A percentile compares a stretch with the other conserved stretches of the same genome.
These are phyloP conservation scores for Vultur gryphus DNA, from an alignment of 2,797 vertebrate species.

Conservation along the genomic window DNA sequence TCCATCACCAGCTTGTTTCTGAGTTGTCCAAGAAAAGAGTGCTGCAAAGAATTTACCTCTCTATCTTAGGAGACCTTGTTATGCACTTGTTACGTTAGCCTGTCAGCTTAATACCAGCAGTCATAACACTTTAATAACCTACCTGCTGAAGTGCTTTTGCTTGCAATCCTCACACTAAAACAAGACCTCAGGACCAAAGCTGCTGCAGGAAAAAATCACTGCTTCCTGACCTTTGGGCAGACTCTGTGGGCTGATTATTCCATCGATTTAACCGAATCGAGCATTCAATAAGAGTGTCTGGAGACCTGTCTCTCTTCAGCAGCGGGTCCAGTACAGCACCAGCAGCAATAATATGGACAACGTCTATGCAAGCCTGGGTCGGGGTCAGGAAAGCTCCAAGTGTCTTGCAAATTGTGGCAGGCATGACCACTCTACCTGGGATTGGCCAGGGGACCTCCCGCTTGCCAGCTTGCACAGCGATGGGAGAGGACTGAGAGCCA, in stretches of 20 bases:
- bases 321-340: not conserved
- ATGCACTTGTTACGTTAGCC: not conserved
- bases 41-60: not conserved
- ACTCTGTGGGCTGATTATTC: conserved; percentile 16
- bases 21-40: not conserved
- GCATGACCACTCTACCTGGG: accelerated
- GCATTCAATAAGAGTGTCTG: not conserved
- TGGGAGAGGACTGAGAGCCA: not conserved
- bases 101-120: conserved; percentile 3
- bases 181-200: not conserved
- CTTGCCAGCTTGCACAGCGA: accelerated
- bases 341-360: not conserved
- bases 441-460: accelerated
- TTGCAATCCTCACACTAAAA: not conserved
- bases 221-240: conserved; percentile 44
- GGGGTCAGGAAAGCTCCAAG: not conserved
- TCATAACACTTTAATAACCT: not conserved
- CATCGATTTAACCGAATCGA: not conserved
- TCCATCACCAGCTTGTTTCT: not conserved
- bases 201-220: conserved; percentile 9
- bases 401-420: not conserved
- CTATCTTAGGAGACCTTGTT: not conserved
- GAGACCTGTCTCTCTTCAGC: not conserved
- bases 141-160: not conserved
- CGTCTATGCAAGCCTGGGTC: not conserved